Evolutionary conservation across 2,888 invertebrate genomes (phyloP).

Genomic region (Euzophera pinguis): DNA sequence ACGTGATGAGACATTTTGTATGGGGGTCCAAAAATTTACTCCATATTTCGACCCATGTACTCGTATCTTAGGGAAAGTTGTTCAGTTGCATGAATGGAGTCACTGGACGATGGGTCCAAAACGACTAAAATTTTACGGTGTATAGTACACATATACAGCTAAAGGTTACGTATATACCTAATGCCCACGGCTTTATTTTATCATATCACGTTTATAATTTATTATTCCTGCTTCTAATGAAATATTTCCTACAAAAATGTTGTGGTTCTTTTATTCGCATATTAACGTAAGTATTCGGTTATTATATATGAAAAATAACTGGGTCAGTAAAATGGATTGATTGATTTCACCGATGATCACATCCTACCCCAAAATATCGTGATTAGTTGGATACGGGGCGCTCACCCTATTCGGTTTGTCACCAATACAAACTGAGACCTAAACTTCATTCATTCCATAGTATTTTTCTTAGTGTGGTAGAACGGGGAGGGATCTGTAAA

Average conservation of each 20-base stretch:
- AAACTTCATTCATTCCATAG: conserved; percentile 17
- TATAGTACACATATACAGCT: too few species aligned
- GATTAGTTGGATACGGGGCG: conserved; percentile 38
- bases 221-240: too few species aligned
- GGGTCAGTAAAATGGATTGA: conserved; percentile 32
- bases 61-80: too few species aligned
- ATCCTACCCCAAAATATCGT: conserved; percentile 42
- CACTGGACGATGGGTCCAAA: too few species aligned
- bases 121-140: too few species aligned
- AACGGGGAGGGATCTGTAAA: conserved; percentile 21
- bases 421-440: conserved; percentile 29
- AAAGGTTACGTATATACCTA: too few species aligned
- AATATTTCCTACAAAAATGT: neutral
- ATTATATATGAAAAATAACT: conserved; percentile 18
- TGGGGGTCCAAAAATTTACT: too few species aligned
- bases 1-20: too few species aligned
- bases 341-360: conserved; percentile 34
- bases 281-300: neutral
- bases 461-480: conserved; percentile 24
- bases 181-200: too few species aligned
- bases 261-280: neutral
- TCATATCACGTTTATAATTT: too few species aligned
- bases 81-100: too few species aligned
- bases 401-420: conserved; percentile 20
- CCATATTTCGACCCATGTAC: too few species aligned